Base-by-base conservation (phyloP, 2,888 invertebrate species). In the Scaptomyza polygonia region DNA sequence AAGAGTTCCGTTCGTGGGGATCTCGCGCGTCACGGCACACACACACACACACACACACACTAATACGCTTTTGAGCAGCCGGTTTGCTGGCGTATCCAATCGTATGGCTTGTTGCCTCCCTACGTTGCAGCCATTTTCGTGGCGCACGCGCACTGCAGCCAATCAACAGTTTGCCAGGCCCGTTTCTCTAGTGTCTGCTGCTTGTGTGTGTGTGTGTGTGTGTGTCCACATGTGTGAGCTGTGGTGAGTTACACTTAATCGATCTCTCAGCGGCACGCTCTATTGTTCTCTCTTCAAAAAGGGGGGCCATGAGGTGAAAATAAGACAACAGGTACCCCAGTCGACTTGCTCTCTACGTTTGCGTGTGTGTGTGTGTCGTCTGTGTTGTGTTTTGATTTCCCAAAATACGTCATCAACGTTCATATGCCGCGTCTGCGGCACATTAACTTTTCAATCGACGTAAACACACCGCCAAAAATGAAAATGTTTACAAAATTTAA, bases 131-230 rank as follows among this genome's bases (percentile, higher is more conserved):
- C 91, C 91, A 91, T 91, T 91, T 91, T 91, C 90, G 86, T 76
- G 91, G 92, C 91, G 91, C 91, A 91, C 80, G 91, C 91, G 91
- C 91, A 90, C 73, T 81, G 68, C 79, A 83, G 72, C 91, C 91
- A 91, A 91, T 91, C 90, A 91, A 84, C 89, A 87, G 89, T 89
- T 91, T 91, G 91, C 88, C 83, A 83, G 86, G 86, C 83, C 86
- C 64, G 80, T 75, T 67, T 57, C 67, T 21, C 44, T 53, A 14
- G 52, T 42, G 27, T 29, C 18, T 9, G n/a, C 16, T 43, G 25
- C 47, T 47, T 14, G 16, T 14, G 27, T 40, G 34, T 25, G 55
- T 47, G 53, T 48, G 49, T 52, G 47, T 25, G 11, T 61, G 47
- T 52, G 53, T 55, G n/a, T n/a, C n/a, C n/a, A n/a, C n/a, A 43